Percentiles rank a stretch among this genome's conserved stretches.
Conservation (phyloP, 2,113 vertebrate genomes). For the Notechis scutatus region DNA sequence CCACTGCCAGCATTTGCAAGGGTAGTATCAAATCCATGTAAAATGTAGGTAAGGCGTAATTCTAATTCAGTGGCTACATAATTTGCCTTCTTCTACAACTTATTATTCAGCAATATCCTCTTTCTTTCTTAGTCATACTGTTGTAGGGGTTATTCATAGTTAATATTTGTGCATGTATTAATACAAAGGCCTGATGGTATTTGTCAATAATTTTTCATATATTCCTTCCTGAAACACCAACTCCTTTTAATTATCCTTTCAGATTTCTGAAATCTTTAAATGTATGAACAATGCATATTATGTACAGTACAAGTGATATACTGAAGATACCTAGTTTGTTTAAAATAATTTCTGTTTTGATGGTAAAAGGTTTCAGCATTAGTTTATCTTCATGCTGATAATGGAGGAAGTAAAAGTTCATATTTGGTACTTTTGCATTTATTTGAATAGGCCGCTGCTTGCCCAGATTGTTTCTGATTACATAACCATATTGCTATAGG, state of each 20-base stretch:
- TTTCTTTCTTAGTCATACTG: not conserved
- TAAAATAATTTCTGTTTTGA: not conserved
- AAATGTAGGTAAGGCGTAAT: not conserved
- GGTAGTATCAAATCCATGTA: not conserved
- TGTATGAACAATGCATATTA: not conserved
- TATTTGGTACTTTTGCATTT: not conserved
- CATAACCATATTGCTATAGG: not conserved
- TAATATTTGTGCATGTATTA: not conserved
- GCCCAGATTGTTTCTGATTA: not conserved
- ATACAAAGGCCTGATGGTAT: not conserved
- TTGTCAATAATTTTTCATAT: not conserved
- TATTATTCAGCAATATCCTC: not conserved
- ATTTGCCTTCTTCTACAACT: not conserved
- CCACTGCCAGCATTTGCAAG: not conserved
- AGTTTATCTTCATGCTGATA: not conserved
- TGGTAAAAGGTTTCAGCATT: not conserved
- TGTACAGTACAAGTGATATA: not conserved
- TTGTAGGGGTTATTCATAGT: not conserved
- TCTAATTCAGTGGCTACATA: not conserved
- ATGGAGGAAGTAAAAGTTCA: not conserved
- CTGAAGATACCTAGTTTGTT: not conserved
- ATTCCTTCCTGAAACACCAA: not conserved
- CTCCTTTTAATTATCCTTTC: not conserved
- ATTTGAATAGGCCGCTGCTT: not conserved
- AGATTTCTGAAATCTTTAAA: not conserved